Evolutionary conservation across 2,888 invertebrate species (phyloP).

Genomic region (Eustalomyia histrio): DNA sequence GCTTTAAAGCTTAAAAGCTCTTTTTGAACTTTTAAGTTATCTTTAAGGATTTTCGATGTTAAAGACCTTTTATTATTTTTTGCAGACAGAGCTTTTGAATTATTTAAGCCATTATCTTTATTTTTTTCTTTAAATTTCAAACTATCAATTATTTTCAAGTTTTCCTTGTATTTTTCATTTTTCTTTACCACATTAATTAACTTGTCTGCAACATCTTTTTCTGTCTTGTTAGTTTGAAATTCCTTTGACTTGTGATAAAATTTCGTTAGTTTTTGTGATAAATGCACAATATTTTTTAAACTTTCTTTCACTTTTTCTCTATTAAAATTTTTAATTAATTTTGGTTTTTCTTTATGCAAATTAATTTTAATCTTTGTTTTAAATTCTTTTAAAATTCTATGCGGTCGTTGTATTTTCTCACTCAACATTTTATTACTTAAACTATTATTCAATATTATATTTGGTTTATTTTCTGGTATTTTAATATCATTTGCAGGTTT

Average conservation of each 20-base stretch:
- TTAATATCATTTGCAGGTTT: background rate
- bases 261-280: background rate
- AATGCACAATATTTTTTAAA: constrained; percentile 1
- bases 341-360: constrained; percentile 8
- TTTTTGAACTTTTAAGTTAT: no score
- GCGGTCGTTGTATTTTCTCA: background rate
- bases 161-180: background rate
- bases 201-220: background rate
- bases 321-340: background rate
- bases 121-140: no score
- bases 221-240: background rate
- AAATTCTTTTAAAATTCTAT: background rate
- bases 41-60: no score
- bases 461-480: background rate
- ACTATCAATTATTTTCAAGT: background rate
- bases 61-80: no score
- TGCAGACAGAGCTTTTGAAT: no score
- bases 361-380: background rate
- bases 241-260: background rate
- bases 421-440: constrained; percentile 37
- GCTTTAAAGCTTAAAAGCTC: no score
- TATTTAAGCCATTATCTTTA: no score
- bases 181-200: background rate
- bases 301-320: background rate
- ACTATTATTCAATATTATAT: constrained; percentile 31